phyloP scores from a whole-genome alignment of 2,797 vertebrate species.

The Streptopelia turtur region DNA sequence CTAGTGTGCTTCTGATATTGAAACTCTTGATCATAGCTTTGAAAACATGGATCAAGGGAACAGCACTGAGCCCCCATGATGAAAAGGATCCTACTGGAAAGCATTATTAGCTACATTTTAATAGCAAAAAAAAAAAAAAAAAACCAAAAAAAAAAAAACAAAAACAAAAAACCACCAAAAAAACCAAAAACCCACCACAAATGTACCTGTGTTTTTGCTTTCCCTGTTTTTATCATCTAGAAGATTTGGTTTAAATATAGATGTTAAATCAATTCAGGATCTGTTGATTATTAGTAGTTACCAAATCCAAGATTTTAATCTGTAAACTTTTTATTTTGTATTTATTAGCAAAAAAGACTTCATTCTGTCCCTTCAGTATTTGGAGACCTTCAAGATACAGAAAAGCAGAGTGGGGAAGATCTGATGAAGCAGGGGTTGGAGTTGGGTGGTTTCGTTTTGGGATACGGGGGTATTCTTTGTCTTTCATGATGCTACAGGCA shows the following conservation, averaged over 20 bases:
- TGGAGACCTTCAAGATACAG: not conserved
- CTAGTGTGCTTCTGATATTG: conserved; percentile 63
- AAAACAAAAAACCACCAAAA: no score
- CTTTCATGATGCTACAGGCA: not conserved
- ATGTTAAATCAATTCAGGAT: conserved; percentile 48
- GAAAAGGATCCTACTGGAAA: conserved; percentile 67
- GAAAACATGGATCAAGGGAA: conserved; percentile 72
- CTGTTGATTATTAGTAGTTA: conserved; percentile 48
- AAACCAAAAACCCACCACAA: no score
- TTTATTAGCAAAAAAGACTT: not conserved
- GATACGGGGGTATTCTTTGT: not conserved
- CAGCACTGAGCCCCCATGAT: conserved; percentile 54
- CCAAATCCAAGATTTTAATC: conserved; percentile 22
- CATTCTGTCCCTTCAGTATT: not conserved
- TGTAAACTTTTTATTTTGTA: not conserved
- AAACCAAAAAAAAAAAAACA: not conserved
- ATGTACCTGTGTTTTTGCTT: not conserved
- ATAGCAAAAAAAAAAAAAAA: not conserved
- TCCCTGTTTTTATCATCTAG: conserved; percentile 32
- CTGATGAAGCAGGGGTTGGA: not conserved
- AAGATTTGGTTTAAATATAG: conserved; percentile 45
- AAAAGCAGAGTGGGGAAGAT: not conserved
- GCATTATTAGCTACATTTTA: conserved; percentile 68
- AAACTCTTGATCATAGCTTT: conserved; percentile 68
- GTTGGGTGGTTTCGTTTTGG: not conserved